Base-by-base conservation (phyloP, 1,140 invertebrate species). In the Caerostris extrusa region DNA sequence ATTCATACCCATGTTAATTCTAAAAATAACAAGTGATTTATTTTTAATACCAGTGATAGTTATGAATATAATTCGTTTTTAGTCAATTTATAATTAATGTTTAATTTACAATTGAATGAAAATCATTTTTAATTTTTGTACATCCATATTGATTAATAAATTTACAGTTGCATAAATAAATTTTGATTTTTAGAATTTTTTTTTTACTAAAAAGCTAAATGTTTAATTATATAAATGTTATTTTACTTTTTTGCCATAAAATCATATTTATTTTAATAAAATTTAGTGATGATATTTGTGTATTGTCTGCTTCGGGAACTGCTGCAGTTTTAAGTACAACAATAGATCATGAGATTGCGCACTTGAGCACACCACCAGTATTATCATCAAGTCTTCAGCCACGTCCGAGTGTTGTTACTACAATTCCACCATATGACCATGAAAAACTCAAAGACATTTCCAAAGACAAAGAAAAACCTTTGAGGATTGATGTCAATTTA, bases 291-390 rank as follows among this genome's bases (percentile, higher is more conserved):
- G 99, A 99, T 95, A 98, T 99, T 0, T 99, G 98, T 95, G 97
- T 99, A 1, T 95, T 99, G 67, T 99, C 98, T 94, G 98, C 98
- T 0, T 98, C 97, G 56, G 99, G 99, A 0, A 99, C 99, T 0
- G 99, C 99, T 4, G 99, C 98, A 0, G 97, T 98, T 8, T 97
- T 99, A 34, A 96, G 96, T 87, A 94, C 95, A 53, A 94, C 85
- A 61, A 34, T 34, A 34, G 91, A 91, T 60, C 64, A 94, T 83
- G 77, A 93, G 6, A 50, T 34, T 19, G 5, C 61, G 1, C 61
- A 90, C 50, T 57, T 81, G 56, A 94, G 55, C n/a, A 82, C 86
- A 77, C 88, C 94, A 93, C 88, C 92, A 14, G n/a, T 86, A n/a
- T 50, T 94, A 34, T 61, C 88, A n/a, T 57, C 67, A 5, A 90